Base-by-base conservation (phyloP, 2,797 vertebrate genomes). In the Jordanella pulchra region DNA sequence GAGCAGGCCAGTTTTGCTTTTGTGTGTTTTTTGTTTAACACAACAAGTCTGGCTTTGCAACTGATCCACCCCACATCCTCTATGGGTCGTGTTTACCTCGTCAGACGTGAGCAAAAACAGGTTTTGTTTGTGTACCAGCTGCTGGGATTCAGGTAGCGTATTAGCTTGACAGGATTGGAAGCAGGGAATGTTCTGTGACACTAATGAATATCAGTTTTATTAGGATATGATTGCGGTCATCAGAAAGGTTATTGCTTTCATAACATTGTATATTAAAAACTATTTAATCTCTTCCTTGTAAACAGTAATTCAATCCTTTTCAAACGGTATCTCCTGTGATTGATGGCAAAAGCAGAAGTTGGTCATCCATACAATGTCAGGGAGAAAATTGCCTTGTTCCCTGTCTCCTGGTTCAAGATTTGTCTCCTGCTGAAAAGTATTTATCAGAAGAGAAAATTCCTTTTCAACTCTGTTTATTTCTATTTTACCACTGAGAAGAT, bases 121-220 rank as follows among this genome's bases (percentile, higher is more conserved):
- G 77, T 79, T 84, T 72, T 80, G 84, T 85, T 85, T 77, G 85
- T 84, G 86, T 79, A 76, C 3, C 82, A 76, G 86, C 82, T 63
- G 35, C 61, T 11, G 75, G 47, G 84, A 83, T 84, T 84, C 89
- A 88, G 88, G 88, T 89, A 88, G 82, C 79, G 45, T 82, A 83
- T 89, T 85, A 87, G 75, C 78, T 75, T 4, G 61, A 81, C 72
- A 83, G 87, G 89, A 91, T 81, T 84, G 88, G 85, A 90, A 79
- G 86, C 88, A 87, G 91, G 89, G 89, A 91, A 92, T 90, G 87
- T 90, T 91, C 86, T 76, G 86, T 91, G 92, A 93, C 91, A 90
- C 91, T 92, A 93, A 93, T 93, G 91, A 93, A 93, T 93, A 92
- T 93, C 88, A 91, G 87, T 88, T 93, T 93, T 93, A 93, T 93